A percentile compares a stretch with the other conserved stretches of the same genome.
These are phyloP conservation scores for Sciurus carolinensis DNA, from an alignment of 2,797 vertebrate genomes.

Conservation along the genomic window DNA sequence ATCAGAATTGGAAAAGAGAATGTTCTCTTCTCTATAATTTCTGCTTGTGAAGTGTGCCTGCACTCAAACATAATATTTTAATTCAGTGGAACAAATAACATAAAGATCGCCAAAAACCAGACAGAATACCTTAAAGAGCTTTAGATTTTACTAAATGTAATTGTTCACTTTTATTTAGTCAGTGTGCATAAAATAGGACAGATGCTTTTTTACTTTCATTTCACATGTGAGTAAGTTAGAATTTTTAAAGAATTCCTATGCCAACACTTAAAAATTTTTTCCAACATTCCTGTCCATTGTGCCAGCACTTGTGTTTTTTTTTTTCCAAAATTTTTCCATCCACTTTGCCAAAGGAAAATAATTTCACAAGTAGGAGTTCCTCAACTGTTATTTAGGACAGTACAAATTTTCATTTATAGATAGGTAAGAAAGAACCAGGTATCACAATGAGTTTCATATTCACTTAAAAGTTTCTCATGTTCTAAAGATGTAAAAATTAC, in stretches of 20 bases:
- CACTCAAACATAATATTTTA: constrained; percentile 88
- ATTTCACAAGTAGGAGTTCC: constrained; percentile 88
- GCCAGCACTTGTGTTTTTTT: constrained; percentile 85
- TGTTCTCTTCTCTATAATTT: constrained; percentile 84
- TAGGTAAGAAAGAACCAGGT: constrained; percentile 73
- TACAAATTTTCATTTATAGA: constrained; percentile 84
- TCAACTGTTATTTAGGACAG: constrained; percentile 85
- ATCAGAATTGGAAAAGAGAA: constrained; percentile 90
- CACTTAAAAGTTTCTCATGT: constrained; percentile 57
- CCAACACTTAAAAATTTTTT: constrained; percentile 88
- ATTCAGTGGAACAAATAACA: constrained; percentile 87
- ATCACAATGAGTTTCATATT: constrained; percentile 64
- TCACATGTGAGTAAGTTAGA: constrained; percentile 88
- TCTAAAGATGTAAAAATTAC: constrained; percentile 53
- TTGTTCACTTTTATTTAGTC: constrained; percentile 88
- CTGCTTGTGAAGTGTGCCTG: constrained; percentile 85
- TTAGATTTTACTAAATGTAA: constrained; percentile 86
- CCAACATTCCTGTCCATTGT: constrained; percentile 89
- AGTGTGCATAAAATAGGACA: constrained; percentile 87
- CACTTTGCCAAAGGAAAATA: constrained; percentile 89
- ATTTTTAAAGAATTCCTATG: constrained; percentile 89
- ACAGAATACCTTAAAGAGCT: constrained; percentile 86
- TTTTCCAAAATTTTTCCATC: constrained; percentile 89
- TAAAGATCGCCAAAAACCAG: constrained; percentile 85
- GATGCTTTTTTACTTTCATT: constrained; percentile 89